Evolutionary conservation across 2,113 vertebrate species (phyloP).

Genomic region (Rhineura floridana): DNA sequence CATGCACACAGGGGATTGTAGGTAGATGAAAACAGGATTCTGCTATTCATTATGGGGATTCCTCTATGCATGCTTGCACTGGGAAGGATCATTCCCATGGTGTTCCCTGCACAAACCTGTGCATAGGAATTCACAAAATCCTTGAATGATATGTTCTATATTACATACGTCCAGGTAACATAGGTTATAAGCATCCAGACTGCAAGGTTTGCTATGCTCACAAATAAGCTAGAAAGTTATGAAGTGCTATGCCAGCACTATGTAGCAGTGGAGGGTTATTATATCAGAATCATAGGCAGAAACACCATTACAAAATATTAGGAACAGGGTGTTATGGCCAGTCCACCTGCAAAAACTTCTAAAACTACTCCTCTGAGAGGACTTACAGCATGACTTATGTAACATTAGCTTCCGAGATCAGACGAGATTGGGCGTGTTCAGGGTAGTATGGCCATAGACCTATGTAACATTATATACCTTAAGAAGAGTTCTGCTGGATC

Average conservation of each 20-base stretch:
- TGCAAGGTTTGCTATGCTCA: not conserved
- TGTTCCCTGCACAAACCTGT: not conserved
- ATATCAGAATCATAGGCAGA: not conserved
- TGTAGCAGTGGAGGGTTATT: not conserved
- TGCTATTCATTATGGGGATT: not conserved
- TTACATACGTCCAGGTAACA: not conserved
- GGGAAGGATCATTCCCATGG: not conserved
- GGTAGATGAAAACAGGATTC: not conserved
- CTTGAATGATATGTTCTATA: not conserved
- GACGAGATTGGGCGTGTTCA: too few species aligned
- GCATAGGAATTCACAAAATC: not conserved
- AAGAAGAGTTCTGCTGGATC: not conserved
- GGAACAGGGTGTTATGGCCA: too few species aligned
- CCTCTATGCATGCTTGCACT: not conserved
- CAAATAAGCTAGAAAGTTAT: not conserved
- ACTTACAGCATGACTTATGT: not conserved
- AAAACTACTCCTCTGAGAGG: not conserved
- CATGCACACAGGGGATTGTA: too few species aligned
- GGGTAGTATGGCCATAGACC: too few species aligned
- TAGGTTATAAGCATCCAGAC: not conserved
- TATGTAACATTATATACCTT: not conserved
- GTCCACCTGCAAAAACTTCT: too few species aligned
- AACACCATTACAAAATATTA: not conserved
- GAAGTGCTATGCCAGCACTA: not conserved
- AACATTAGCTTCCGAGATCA: not conserved